phyloP scores from a whole-genome alignment of 2,888 invertebrate species.

The Lepeophtheirus nordmannii region DNA sequence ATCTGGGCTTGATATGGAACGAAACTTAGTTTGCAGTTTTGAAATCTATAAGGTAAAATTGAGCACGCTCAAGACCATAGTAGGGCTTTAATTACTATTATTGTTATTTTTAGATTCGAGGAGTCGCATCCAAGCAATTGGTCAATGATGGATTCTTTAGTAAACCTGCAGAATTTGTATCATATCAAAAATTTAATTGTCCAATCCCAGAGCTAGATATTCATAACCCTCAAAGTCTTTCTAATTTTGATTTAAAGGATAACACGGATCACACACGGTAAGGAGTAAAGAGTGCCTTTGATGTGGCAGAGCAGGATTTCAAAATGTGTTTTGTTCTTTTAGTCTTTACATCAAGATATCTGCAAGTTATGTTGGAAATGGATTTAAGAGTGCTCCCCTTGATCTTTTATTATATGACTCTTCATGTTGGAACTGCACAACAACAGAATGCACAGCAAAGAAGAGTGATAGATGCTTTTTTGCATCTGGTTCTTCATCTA shows the following conservation, averaged over 20 bases:
- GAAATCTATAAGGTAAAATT: conserved; percentile 30
- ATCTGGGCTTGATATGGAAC: conserved; percentile 29
- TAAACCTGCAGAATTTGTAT: neutral
- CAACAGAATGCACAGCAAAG: conserved; percentile 24
- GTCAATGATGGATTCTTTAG: conserved; percentile 21
- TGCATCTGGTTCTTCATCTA: conserved; percentile 7
- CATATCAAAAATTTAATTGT: conserved; percentile 25
- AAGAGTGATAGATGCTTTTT: conserved; percentile 17
- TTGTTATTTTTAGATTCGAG: conserved; percentile 25
- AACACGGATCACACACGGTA: conserved; percentile 27
- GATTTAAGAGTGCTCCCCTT: conserved; percentile 23
- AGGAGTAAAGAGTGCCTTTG: neutral
- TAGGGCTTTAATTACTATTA: too few relatives aligned
- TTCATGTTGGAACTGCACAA: conserved; percentile 26
- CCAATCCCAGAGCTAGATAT: conserved; percentile 26
- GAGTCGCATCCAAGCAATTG: conserved; percentile 25
- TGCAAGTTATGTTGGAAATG: conserved; percentile 23
- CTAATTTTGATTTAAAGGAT: conserved; percentile 22
- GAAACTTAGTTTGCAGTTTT: conserved; percentile 29
- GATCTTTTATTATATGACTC: conserved; percentile 27
- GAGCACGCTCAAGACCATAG: neutral
- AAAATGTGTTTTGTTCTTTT: neutral
- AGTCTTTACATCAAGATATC: conserved; percentile 26
- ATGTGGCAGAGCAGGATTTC: too few relatives aligned
- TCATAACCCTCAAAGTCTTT: conserved; percentile 25